phyloP scores from a whole-genome alignment of 1,140 invertebrate genomes.

The Mercenaria mercenaria region DNA sequence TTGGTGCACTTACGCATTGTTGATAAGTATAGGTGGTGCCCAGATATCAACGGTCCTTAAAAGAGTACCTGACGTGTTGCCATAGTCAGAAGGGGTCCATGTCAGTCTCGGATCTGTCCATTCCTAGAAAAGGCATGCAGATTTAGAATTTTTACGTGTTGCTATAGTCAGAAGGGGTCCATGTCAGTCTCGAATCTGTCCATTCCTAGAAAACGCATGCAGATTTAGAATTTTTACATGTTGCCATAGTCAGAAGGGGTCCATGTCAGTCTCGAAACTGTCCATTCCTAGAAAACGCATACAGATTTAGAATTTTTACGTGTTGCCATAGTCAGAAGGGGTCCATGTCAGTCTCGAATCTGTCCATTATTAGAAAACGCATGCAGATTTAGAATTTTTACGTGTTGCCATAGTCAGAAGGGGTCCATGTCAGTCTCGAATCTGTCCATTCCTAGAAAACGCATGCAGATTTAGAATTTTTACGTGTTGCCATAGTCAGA shows the following conservation, averaged over 20 bases:
- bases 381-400: neutral
- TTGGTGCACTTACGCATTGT: conserved; percentile 3
- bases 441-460: neutral
- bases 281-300: neutral
- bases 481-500: neutral
- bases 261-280: neutral
- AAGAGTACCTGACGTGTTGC: too few species aligned
- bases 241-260: neutral
- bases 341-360: neutral
- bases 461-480: neutral
- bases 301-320: neutral
- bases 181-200: neutral
- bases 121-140: neutral
- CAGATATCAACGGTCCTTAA: neutral
- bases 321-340: neutral
- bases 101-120: neutral
- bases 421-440: neutral
- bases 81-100: neutral
- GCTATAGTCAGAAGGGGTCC: neutral
- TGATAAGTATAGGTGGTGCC: neutral
- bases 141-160: neutral
- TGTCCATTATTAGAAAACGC: neutral
- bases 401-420: neutral
- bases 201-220: neutral
- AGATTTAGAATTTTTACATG: neutral